Evolutionary conservation across 1,140 invertebrate species (phyloP).

Genomic region (Drosophila elegans): DNA sequence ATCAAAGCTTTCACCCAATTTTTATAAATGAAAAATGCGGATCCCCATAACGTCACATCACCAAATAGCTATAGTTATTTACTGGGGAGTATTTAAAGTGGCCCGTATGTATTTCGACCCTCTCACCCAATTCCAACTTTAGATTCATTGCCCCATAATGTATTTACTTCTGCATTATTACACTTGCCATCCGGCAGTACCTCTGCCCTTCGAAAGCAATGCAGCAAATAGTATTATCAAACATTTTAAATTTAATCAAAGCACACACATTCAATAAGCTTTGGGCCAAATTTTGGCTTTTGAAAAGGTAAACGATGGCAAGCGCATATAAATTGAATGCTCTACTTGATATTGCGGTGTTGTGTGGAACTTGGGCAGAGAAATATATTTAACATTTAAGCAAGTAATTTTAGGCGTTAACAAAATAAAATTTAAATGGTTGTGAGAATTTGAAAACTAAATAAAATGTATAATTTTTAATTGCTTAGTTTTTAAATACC

Average conservation of each 20-base stretch:
- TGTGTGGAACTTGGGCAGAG: too few relatives aligned
- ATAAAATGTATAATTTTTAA: too few relatives aligned
- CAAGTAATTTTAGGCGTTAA: not conserved
- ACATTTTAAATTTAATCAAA: constrained; percentile 81
- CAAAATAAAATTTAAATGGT: not conserved
- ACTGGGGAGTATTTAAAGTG: constrained; percentile 15
- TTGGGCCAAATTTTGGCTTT: constrained; percentile 53
- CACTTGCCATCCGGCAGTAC: constrained; percentile 17
- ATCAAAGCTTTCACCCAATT: too few relatives aligned
- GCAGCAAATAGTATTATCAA: constrained; percentile 68
- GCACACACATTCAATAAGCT: constrained; percentile 57
- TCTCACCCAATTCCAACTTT: constrained; percentile 2
- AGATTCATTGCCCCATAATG: constrained; percentile 35
- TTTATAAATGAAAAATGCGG: not conserved
- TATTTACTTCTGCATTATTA: constrained; percentile 55
- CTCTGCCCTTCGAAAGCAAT: constrained; percentile 17
- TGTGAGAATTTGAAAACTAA: too few relatives aligned
- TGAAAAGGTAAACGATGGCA: constrained; percentile 24
- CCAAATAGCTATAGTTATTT: not conserved
- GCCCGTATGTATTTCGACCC: constrained; percentile 4
- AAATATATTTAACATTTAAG: too few relatives aligned
- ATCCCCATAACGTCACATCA: constrained; percentile 1
- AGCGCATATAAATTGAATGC: constrained; percentile 11
- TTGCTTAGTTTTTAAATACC: too few relatives aligned
- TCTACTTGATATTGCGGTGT: not conserved